Evolutionary conservation across 1,140 invertebrate genomes (phyloP).

Genomic region (Ylistrum balloti): DNA sequence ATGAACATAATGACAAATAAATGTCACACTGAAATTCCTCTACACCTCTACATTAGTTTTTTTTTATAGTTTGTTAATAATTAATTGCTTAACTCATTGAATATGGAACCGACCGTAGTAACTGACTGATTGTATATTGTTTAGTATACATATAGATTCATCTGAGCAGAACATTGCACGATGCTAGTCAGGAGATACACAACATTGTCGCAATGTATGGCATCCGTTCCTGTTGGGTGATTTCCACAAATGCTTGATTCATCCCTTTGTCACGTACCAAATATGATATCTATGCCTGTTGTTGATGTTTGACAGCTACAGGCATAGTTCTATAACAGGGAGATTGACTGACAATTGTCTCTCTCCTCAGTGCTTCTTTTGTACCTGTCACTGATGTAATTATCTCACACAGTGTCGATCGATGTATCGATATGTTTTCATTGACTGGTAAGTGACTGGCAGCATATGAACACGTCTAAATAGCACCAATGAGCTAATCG

Average conservation of each 20-base stretch:
- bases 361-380: neutral
- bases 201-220: neutral
- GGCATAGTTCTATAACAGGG: neutral
- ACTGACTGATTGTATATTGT: too few relatives aligned
- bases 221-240: neutral
- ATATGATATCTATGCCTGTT: neutral
- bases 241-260: neutral
- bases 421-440: conserved; percentile 7
- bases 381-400: neutral
- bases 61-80: too few relatives aligned
- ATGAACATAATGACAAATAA: too few relatives aligned
- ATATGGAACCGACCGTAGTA: too few relatives aligned
- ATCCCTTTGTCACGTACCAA: neutral
- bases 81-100: too few relatives aligned
- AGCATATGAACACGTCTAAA: neutral
- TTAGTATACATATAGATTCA: too few relatives aligned
- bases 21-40: too few relatives aligned
- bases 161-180: neutral
- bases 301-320: neutral
- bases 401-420: neutral
- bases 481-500: neutral
- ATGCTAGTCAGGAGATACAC: neutral
- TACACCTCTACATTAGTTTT: too few relatives aligned
- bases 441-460: neutral
- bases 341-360: neutral